These are phyloP conservation scores for Cheilosia soror DNA, from an alignment of 2,888 invertebrate species.

Conservation along the genomic window DNA sequence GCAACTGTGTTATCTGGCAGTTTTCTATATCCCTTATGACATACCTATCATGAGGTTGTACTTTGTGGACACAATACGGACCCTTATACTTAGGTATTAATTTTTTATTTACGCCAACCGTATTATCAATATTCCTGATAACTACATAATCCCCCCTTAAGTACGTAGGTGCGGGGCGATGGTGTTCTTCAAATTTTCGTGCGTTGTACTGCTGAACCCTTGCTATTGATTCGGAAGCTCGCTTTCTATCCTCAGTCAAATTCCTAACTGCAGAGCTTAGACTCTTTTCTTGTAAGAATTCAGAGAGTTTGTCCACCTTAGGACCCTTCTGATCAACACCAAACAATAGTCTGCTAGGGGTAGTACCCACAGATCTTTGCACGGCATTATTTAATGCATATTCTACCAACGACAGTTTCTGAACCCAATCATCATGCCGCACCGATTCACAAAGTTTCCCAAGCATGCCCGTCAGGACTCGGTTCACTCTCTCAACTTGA, in stretches of 20 bases:
- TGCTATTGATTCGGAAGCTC: not conserved
- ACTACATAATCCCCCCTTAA: not conserved
- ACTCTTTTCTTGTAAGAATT: not conserved
- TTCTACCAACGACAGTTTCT: slow-evolving; percentile 13
- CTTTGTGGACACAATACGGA: slow-evolving; percentile 6
- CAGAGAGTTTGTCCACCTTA: not conserved
- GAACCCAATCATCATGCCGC: not conserved
- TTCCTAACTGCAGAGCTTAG: not conserved
- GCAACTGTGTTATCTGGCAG: slow-evolving; percentile 3
- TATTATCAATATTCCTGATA: not conserved
- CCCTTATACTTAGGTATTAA: slow-evolving; percentile 8
- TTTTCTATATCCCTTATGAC: slow-evolving; percentile 9
- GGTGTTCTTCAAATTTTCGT: not conserved
- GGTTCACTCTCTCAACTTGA: slow-evolving; percentile 70
- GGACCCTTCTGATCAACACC: not conserved
- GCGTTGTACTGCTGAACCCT: slow-evolving; percentile 6
- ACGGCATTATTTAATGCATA: slow-evolving; percentile 37
- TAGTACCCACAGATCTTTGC: slow-evolving; percentile 4
- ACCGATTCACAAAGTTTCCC: not conserved
- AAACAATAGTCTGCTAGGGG: not conserved
- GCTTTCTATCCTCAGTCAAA: not conserved
- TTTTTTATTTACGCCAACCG: slow-evolving; percentile 6
- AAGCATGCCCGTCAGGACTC: slow-evolving; percentile 11
- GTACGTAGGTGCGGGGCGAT: not conserved
- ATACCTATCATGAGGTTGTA: slow-evolving; percentile 12